Evolutionary conservation across 1,140 invertebrate genomes (phyloP).

Genomic region (Papilio helenus): DNA sequence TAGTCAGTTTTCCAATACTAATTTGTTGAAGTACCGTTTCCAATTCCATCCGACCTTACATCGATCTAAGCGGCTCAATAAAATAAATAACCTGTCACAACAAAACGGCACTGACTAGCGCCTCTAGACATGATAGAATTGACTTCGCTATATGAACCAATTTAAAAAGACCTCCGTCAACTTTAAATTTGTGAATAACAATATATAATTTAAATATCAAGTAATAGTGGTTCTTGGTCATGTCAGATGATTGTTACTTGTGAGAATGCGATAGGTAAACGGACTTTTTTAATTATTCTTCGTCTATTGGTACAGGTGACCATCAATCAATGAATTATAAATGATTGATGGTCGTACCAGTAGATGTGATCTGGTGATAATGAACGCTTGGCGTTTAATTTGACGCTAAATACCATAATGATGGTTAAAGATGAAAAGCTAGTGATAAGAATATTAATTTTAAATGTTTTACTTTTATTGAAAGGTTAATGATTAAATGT

Average conservation of each 20-base stretch:
- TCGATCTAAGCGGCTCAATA: conserved; percentile 48
- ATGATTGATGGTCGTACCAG: conserved; percentile 73
- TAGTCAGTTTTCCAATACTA: conserved; percentile 32
- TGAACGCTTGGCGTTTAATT: conserved; percentile 75
- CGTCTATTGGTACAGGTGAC: conserved; percentile 67
- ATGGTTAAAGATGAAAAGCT: conserved; percentile 19
- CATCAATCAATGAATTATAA: conserved; percentile 78
- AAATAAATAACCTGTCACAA: conserved; percentile 67
- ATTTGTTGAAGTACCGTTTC: conserved; percentile 43
- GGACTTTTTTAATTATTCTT: conserved; percentile 74
- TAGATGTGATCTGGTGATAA: conserved; percentile 75
- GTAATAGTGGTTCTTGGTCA: neutral
- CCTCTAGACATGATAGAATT: conserved; percentile 58
- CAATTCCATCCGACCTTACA: conserved; percentile 43
- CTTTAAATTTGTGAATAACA: conserved; percentile 8
- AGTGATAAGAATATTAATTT: neutral
- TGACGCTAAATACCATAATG: conserved; percentile 69
- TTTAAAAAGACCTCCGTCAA: conserved; percentile 4
- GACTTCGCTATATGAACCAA: conserved; percentile 42
- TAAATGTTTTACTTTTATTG: neutral
- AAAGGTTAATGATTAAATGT: neutral
- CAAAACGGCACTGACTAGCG: conserved; percentile 50
- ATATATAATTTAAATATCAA: conserved; percentile 12
- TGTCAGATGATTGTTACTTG: conserved; percentile 8
- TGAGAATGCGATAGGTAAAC: conserved; percentile 38